A percentile compares a stretch with the other conserved stretches of the same genome.
phyloP scores from a whole-genome alignment of 2,888 invertebrate species.

The Hirtodrosophila cameraria region DNA sequence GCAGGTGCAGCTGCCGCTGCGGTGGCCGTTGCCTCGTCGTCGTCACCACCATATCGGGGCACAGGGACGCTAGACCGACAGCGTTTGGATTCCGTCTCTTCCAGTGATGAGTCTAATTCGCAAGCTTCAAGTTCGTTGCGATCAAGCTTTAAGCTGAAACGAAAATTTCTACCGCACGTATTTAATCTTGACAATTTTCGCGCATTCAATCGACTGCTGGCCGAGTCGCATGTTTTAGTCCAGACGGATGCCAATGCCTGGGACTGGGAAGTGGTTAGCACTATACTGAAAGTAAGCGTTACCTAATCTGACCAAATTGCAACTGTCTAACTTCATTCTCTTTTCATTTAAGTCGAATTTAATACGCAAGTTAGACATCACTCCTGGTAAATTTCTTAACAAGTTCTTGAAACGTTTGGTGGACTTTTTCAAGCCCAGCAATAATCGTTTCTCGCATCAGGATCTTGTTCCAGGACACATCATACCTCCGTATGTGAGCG shows the following conservation, averaged over 20 bases:
- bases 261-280: constrained; percentile 96
- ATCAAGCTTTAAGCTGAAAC: constrained; percentile 82
- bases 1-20: constrained; percentile 38
- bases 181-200: constrained; percentile 85
- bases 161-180: constrained; percentile 84
- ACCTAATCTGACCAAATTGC: not conserved
- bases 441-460: constrained; percentile 93
- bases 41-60: constrained; percentile 17
- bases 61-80: constrained; percentile 80
- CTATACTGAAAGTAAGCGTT: constrained; percentile 89
- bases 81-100: constrained; percentile 85
- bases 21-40: constrained; percentile 5
- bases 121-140: constrained; percentile 80
- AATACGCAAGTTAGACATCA: constrained; percentile 87
- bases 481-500: constrained; percentile 82
- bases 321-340: not conserved
- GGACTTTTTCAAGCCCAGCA: constrained; percentile 94
- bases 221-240: constrained; percentile 92
- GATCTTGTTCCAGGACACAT: constrained; percentile 86
- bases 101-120: constrained; percentile 83
- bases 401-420: constrained; percentile 91
- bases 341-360: constrained; percentile 82
- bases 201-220: constrained; percentile 88
- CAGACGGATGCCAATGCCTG: constrained; percentile 92
- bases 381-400: constrained; percentile 85